Percentiles rank a stretch among this genome's conserved stretches.
Evolutionary conservation across 2,113 vertebrate species (phyloP).

Genomic region (Thinocorus orbignyianus): DNA sequence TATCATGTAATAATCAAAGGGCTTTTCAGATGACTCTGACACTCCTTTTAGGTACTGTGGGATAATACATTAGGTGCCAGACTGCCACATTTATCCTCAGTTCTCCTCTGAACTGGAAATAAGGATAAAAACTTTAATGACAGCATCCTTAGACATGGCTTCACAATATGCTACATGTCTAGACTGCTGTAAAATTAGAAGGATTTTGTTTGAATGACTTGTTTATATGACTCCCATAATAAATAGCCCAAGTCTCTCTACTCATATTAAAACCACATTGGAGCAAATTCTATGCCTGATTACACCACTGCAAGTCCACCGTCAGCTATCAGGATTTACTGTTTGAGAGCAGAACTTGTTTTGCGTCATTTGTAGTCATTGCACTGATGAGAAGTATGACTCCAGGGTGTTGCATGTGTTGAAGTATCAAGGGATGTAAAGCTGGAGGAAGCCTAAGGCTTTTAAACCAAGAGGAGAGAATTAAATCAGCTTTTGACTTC

Average conservation of each 20-base stretch:
- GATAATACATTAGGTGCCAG: slow-evolving; percentile 29
- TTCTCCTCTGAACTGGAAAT: slow-evolving; percentile 54
- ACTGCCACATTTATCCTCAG: slow-evolving; percentile 31
- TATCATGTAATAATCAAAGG: slow-evolving; percentile 33
- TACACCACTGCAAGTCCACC: neutral
- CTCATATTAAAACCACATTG: slow-evolving; percentile 51
- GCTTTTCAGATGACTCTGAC: slow-evolving; percentile 40
- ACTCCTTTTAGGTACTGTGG: slow-evolving; percentile 51
- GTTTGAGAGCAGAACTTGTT: neutral
- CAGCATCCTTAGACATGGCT: slow-evolving; percentile 39
- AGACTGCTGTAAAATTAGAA: slow-evolving; percentile 50
- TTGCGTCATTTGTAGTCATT: neutral
- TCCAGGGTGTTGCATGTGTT: neutral
- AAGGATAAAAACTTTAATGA: slow-evolving; percentile 17
- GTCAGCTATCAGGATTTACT: neutral
- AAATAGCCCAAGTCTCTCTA: slow-evolving; percentile 15
- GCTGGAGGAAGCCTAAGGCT: neutral
- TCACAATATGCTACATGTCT: slow-evolving; percentile 23
- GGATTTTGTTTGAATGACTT: slow-evolving; percentile 58
- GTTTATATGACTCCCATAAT: slow-evolving; percentile 56
- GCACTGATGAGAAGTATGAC: neutral
- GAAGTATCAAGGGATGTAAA: neutral
- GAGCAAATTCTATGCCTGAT: slow-evolving; percentile 1
- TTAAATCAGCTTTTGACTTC: neutral
- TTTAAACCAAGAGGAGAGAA: neutral